phyloP scores from a whole-genome alignment of 2,797 vertebrate genomes.

The Acanthurus leucopareius region DNA sequence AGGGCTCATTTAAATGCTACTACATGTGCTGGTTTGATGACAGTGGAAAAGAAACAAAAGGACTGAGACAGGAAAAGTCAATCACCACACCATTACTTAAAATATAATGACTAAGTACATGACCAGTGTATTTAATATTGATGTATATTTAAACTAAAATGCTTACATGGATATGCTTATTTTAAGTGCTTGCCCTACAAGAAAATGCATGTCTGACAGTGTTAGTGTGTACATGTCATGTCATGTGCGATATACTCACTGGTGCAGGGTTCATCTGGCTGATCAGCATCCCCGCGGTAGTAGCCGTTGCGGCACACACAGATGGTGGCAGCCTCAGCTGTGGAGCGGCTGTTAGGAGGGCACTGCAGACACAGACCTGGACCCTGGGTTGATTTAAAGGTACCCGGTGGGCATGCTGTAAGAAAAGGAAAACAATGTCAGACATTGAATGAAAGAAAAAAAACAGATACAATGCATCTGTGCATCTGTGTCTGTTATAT shows the following conservation, averaged over 20 bases:
- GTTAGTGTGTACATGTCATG: background rate
- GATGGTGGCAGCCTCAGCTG: constrained; percentile 91
- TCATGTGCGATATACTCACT: constrained; percentile 87
- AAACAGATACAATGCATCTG: background rate
- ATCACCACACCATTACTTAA: background rate
- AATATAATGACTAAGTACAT: constrained; percentile 10
- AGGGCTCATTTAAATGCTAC: constrained; percentile 34
- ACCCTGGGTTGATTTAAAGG: constrained; percentile 96
- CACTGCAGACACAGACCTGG: constrained; percentile 91
- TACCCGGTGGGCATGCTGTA: constrained; percentile 94
- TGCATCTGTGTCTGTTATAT: constrained; percentile 10
- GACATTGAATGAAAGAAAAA: background rate
- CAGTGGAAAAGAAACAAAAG: background rate
- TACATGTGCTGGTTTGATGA: constrained; percentile 5
- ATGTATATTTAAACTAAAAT: constrained; percentile 12
- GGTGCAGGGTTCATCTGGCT: constrained; percentile 92
- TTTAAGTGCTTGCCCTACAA: background rate
- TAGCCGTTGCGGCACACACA: constrained; percentile 96
- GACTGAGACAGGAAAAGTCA: constrained; percentile 9
- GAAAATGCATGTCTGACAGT: background rate
- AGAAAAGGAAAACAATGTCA: constrained; percentile 58
- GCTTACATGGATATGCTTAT: background rate
- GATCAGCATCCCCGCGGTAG: constrained; percentile 93
- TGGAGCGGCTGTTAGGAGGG: constrained; percentile 95
- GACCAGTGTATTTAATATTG: constrained; percentile 9